Evolutionary conservation across 1,140 invertebrate species (phyloP).

Genomic region (Drosophila littoralis): DNA sequence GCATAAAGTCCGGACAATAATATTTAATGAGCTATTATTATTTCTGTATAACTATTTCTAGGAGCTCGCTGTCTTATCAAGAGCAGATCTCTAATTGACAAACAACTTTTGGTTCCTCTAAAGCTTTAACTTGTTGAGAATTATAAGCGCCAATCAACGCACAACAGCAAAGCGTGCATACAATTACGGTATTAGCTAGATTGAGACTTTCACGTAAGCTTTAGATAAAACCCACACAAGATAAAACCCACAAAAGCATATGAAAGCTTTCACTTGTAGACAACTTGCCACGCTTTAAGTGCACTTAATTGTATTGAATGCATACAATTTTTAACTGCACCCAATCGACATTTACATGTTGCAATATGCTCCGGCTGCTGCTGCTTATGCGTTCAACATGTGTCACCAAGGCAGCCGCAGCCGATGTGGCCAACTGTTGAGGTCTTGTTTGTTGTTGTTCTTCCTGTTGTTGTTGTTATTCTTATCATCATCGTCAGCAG

Average conservation of each 20-base stretch:
- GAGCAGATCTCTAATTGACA: too few relatives aligned
- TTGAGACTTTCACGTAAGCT: background rate
- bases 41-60: too few relatives aligned
- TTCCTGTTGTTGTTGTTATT: constrained; percentile 35
- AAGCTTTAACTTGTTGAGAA: too few relatives aligned
- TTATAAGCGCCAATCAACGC: too few relatives aligned
- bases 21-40: too few relatives aligned
- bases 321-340: background rate
- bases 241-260: too few relatives aligned
- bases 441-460: background rate
- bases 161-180: too few relatives aligned
- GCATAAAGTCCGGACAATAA: too few relatives aligned
- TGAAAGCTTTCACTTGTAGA: background rate
- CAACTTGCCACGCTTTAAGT: background rate
- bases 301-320: too few relatives aligned
- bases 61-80: too few relatives aligned
- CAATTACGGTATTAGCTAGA: background rate
- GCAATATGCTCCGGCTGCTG: constrained; percentile 7
- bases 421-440: constrained; percentile 68
- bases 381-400: constrained; percentile 53
- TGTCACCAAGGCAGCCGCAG: constrained; percentile 46
- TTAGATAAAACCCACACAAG: background rate
- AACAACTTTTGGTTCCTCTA: too few relatives aligned
- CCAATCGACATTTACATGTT: background rate
- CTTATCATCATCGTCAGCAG: constrained; percentile 44